These are phyloP conservation scores for Lithophane ornitopus DNA, from an alignment of 2,888 invertebrate species.

Conservation along the genomic window DNA sequence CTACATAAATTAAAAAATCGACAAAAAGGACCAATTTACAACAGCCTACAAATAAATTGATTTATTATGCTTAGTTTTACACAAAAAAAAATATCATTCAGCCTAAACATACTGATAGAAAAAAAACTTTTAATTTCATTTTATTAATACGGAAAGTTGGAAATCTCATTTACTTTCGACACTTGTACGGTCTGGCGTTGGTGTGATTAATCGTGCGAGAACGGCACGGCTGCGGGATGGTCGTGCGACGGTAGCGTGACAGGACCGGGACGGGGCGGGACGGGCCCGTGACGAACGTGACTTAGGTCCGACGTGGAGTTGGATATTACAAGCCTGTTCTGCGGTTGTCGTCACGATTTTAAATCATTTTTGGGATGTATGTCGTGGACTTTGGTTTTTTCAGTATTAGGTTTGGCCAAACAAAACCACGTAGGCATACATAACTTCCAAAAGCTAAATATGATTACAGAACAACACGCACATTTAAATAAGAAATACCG, in stretches of 20 bases:
- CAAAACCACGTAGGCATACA: neutral
- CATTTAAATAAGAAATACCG: constrained; percentile 28
- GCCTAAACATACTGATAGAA: neutral
- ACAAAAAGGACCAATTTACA: neutral
- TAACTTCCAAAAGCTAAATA: constrained; percentile 4
- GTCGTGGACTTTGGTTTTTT: neutral
- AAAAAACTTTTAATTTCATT: constrained; percentile 43
- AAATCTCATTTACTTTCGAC: constrained; percentile 62
- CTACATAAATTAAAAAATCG: too few relatives aligned
- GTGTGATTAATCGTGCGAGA: constrained; percentile 62
- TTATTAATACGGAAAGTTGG: constrained; percentile 59
- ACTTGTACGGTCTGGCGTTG: constrained; percentile 54
- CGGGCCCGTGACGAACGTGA: constrained; percentile 31
- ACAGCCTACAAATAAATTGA: neutral
- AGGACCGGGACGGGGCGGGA: neutral
- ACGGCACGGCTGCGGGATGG: constrained; percentile 16
- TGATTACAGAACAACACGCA: constrained; percentile 26
- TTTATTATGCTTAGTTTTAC: neutral
- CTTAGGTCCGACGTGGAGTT: constrained; percentile 40
- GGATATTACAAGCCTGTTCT: constrained; percentile 19
- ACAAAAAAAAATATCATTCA: neutral
- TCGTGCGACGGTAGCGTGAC: neutral
- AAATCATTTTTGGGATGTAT: constrained; percentile 5
- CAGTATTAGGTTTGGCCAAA: neutral
- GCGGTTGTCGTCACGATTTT: constrained; percentile 35